A percentile compares a stretch with the other conserved stretches of the same genome.
phyloP scores from a whole-genome alignment of 2,113 vertebrate species.

The Brienomyrus brachyistius region DNA sequence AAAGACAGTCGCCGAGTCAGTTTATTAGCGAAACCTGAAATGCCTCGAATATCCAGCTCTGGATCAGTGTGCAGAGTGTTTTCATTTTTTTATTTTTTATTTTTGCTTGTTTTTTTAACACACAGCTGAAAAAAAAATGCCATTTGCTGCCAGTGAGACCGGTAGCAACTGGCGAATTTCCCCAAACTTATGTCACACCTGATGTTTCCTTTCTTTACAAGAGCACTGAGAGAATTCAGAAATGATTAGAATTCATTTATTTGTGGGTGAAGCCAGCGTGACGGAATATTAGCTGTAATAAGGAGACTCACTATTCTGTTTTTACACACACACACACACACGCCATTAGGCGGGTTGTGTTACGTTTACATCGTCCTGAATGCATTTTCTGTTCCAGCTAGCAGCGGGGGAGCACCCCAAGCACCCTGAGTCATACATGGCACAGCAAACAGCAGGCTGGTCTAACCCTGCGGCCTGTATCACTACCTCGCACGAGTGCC shows the following conservation, averaged over 20 bases:
- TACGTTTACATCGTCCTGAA: background rate
- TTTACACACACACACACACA: background rate
- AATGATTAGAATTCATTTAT: conserved; percentile 65
- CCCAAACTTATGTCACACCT: conserved; percentile 39
- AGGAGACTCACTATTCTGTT: conserved; percentile 17
- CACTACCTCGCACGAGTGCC: background rate
- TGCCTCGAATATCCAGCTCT: conserved; percentile 62
- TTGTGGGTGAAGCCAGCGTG: conserved; percentile 33
- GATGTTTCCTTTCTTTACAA: conserved; percentile 45
- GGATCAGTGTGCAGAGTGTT: conserved; percentile 58
- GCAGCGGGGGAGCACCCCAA: background rate
- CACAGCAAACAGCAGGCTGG: background rate
- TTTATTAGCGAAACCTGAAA: conserved; percentile 54
- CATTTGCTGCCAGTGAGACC: conserved; percentile 51
- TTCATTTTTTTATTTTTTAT: background rate
- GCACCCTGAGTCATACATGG: background rate
- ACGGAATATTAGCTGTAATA: conserved; percentile 42
- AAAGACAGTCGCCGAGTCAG: conserved; percentile 48
- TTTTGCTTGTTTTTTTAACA: conserved; percentile 39
- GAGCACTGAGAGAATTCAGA: conserved; percentile 49
- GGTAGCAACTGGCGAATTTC: conserved; percentile 40
- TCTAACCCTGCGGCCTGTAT: background rate
- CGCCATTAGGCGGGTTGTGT: background rate
- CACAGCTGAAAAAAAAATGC: conserved; percentile 47
- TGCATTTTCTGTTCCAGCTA: background rate